phyloP scores from a whole-genome alignment of 2,888 invertebrate genomes.

The Sympetrum striolatum region DNA sequence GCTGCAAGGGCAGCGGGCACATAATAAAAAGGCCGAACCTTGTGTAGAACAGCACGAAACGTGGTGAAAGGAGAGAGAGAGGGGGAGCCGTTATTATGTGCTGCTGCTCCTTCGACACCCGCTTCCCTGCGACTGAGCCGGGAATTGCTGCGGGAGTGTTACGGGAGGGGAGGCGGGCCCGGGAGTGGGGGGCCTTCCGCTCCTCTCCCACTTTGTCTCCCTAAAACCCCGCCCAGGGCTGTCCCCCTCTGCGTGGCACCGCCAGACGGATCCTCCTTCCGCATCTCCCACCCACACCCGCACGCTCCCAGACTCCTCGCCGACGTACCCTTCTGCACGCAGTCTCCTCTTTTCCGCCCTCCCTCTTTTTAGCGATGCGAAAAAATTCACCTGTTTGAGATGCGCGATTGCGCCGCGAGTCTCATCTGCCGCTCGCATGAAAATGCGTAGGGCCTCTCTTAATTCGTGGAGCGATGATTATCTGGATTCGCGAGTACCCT shows the following conservation, averaged over 20 bases:
- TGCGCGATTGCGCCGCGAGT: neutral
- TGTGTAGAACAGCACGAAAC: neutral
- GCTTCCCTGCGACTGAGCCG: slow-evolving; percentile 40
- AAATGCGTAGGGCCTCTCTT: neutral
- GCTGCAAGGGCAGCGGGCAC: neutral
- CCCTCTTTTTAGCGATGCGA: neutral
- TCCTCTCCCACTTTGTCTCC: neutral
- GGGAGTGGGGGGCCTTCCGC: slow-evolving; percentile 22
- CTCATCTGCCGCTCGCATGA: neutral
- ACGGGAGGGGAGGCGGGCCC: neutral
- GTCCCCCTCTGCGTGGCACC: neutral
- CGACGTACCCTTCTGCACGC: neutral
- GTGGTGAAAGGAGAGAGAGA: neutral
- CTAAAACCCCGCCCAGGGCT: slow-evolving; percentile 32
- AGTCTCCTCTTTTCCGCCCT: neutral
- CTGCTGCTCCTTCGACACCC: slow-evolving; percentile 35
- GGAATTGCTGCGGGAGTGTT: slow-evolving; percentile 4
- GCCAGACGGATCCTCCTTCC: neutral
- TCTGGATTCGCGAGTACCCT: neutral
- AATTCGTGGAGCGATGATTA: neutral
- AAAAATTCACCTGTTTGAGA: neutral
- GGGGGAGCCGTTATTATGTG: neutral
- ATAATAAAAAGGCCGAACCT: neutral
- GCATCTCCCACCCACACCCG: neutral
- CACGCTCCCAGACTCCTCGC: neutral